These are phyloP conservation scores for Empis livida DNA, from an alignment of 2,888 invertebrate species.

Conservation along the genomic window DNA sequence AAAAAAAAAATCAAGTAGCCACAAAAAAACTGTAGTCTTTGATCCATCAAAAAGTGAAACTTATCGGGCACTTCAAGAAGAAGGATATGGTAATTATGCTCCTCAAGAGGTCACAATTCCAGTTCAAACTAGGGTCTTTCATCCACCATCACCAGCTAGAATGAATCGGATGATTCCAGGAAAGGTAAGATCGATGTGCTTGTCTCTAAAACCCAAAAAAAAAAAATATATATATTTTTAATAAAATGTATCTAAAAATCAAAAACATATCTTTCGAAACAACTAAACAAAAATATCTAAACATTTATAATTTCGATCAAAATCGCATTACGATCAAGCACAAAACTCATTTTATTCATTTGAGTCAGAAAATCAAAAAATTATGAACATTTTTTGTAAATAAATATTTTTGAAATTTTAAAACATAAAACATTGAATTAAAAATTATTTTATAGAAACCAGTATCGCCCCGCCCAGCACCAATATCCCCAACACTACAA, in stretches of 20 bases:
- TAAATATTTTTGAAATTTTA: not conserved
- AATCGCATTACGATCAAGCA: not conserved
- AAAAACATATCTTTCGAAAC: too few species aligned
- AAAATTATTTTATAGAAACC: slow-evolving; percentile 25
- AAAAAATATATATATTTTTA: not conserved
- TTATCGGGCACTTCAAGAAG: slow-evolving; percentile 74
- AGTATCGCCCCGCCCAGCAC: slow-evolving; percentile 31
- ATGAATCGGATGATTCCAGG: slow-evolving; percentile 36
- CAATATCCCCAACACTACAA: slow-evolving; percentile 31
- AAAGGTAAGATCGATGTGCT: slow-evolving; percentile 40
- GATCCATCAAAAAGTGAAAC: slow-evolving; percentile 84
- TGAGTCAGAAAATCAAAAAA: too few species aligned
- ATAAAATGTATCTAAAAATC: too few species aligned
- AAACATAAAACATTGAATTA: not conserved
- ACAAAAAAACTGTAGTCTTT: slow-evolving; percentile 60
- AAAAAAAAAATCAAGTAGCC: slow-evolving; percentile 17
- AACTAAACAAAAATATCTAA: too few species aligned
- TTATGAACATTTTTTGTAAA: not conserved
- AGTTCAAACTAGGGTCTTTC: slow-evolving; percentile 63
- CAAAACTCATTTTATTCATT: not conserved
- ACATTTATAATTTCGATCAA: too few species aligned
- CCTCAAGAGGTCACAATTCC: slow-evolving; percentile 58
- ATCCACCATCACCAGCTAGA: slow-evolving; percentile 24
- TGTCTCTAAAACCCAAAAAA: not conserved
- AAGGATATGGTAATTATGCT: slow-evolving; percentile 46